phyloP scores from a whole-genome alignment of 2,888 invertebrate genomes.

The Eupithecia subfuscata region DNA sequence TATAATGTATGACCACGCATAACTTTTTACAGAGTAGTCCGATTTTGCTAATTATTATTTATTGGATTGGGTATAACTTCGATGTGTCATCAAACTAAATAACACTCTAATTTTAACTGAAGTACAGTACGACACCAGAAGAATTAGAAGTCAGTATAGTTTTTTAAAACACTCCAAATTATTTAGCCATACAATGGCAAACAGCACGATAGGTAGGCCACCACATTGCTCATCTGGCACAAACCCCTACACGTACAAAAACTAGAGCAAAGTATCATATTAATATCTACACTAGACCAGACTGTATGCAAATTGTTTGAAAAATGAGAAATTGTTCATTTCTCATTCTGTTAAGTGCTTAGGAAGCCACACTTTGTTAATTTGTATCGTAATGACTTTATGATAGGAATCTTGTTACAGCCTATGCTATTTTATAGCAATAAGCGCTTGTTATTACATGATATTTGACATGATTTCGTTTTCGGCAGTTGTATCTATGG shows the following conservation, averaged over 20 bases:
- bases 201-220: neutral
- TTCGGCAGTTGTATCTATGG: neutral
- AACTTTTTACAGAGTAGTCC: too few relatives aligned
- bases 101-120: too few relatives aligned
- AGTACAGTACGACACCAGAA: too few relatives aligned
- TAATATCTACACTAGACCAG: too few relatives aligned
- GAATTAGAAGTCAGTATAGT: too few relatives aligned
- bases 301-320: neutral
- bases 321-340: conserved; percentile 37
- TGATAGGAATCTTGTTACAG: neutral
- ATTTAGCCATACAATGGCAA: neutral
- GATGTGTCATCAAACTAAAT: too few relatives aligned
- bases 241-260: neutral
- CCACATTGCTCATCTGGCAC: neutral
- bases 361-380: conserved; percentile 33
- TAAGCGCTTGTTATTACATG: neutral
- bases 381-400: conserved; percentile 32
- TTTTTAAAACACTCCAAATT: too few relatives aligned
- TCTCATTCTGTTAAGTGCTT: conserved; percentile 35
- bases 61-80: too few relatives aligned
- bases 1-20: too few relatives aligned
- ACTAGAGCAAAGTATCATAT: neutral
- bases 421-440: neutral
- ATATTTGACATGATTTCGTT: neutral
- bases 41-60: too few relatives aligned